These are phyloP conservation scores for Lucilia cuprina DNA, from an alignment of 1,140 invertebrate species.

Conservation along the genomic window DNA sequence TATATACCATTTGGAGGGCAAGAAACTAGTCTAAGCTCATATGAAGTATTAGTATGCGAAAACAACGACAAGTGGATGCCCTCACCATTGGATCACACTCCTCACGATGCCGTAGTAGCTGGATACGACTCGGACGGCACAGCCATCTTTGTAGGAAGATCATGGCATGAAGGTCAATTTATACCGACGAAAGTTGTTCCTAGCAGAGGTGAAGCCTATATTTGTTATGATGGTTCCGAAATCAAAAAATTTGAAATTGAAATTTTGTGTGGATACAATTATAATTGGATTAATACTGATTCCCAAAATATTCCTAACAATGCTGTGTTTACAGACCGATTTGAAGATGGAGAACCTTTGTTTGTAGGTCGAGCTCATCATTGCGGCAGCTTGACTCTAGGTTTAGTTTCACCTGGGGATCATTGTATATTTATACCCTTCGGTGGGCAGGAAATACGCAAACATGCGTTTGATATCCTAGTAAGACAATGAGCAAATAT, in stretches of 20 bases:
- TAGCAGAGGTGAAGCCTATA: constrained; percentile 60
- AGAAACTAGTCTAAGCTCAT: constrained; percentile 62
- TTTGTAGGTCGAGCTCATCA: constrained; percentile 71
- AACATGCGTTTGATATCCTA: constrained; percentile 68
- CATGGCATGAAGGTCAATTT: constrained; percentile 61
- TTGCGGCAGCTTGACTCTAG: constrained; percentile 66
- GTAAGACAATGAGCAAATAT: constrained; percentile 44
- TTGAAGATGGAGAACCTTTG: constrained; percentile 68
- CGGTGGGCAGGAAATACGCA: constrained; percentile 68
- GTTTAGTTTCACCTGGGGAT: constrained; percentile 62
- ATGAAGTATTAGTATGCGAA: constrained; percentile 52
- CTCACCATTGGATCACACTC: constrained; percentile 45
- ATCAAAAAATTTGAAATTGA: constrained; percentile 62
- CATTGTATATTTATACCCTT: constrained; percentile 71
- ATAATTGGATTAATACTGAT: constrained; percentile 64
- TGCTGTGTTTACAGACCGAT: constrained; percentile 70
- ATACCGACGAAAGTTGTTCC: constrained; percentile 62
- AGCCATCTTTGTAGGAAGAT: constrained; percentile 61
- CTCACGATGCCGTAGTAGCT: constrained; percentile 62
- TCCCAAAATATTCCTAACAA: constrained; percentile 65
- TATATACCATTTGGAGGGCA: constrained; percentile 72
- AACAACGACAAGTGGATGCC: constrained; percentile 49
- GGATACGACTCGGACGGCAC: constrained; percentile 62
- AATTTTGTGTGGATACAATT: constrained; percentile 61
- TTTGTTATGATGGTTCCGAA: constrained; percentile 64